Percentiles rank a stretch among this genome's conserved stretches.
Evolutionary conservation across 2,113 vertebrate genomes (phyloP).

Genomic region (Channa argus): DNA sequence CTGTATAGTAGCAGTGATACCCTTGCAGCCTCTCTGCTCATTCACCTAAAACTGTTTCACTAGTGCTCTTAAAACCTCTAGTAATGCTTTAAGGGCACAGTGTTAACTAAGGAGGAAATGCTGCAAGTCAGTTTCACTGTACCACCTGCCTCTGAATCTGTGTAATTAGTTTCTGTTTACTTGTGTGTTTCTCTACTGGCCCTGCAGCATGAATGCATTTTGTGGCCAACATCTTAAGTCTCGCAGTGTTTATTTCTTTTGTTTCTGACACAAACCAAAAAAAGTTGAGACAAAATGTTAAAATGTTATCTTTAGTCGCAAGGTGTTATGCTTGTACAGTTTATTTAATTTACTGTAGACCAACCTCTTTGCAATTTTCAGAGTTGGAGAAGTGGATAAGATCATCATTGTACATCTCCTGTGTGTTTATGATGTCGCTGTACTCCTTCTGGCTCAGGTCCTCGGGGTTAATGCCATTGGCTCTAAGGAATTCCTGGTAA

Average conservation of each 20-base stretch:
- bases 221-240: conserved; percentile 18
- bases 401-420: conserved; percentile 99
- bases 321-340: too few relatives aligned
- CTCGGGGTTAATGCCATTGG: conserved; percentile 98
- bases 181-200: conserved; percentile 28
- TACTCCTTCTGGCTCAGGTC: conserved; percentile 99
- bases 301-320: not conserved
- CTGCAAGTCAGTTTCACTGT: conserved; percentile 15
- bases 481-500: conserved; percentile 97
- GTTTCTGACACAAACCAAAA: conserved; percentile 8
- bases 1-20: conserved; percentile 15
- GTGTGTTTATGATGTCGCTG: conserved; percentile 98
- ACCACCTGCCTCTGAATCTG: conserved; percentile 53
- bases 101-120: conserved; percentile 40
- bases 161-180: conserved; percentile 48
- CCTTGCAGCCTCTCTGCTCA: conserved; percentile 38
- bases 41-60: conserved; percentile 42
- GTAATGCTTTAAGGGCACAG: conserved; percentile 46
- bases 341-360: conserved; percentile 9
- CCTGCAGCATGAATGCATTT: conserved; percentile 31
- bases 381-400: conserved; percentile 99
- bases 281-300: too few relatives aligned
- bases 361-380: conserved; percentile 98
- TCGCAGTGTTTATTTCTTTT: conserved; percentile 5
- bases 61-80: conserved; percentile 47